Base-by-base conservation (phyloP, 2,888 invertebrate genomes). In the Myathropa florea region DNA sequence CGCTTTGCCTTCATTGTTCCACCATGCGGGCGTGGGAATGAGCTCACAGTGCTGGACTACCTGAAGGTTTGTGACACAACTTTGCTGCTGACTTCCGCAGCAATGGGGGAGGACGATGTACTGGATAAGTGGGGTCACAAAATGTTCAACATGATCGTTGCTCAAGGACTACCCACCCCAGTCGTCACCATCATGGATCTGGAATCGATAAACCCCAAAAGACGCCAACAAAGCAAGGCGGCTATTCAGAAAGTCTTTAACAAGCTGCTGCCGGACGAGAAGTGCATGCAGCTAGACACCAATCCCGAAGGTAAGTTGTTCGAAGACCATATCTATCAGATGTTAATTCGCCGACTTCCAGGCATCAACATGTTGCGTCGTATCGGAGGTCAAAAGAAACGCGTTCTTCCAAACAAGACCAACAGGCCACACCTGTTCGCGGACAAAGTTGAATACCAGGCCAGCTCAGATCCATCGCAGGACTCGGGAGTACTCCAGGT, bases 21-120 rank as follows among this genome's bases (percentile, higher is more conserved):
- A 14, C 95, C 95, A 84, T 92, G 94, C 21, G 95, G 96, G 21
- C 95, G 97, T 92, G 94, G 97, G 6, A 91, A 91, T 84, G 93
- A 93, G 76, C 55, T 92, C 0, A 72, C 90, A 9, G 90, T 91
- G 0, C 92, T 98, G 75, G 98, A 98, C 93, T 94, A 96, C n/a
- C 93, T 96, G 0, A 98, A 98, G 94, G 95, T 98, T 6, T 96
- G 97, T 26, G 98, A 98, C 91, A 96, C 97, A 1, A 94, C 97
- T 1, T 90, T 99, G 3, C 95, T 97, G 91, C 92, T 98, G 9
- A 94, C 97, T 59, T 96, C 97, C 0, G 95, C 96, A 0, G 91
- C 92, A 81, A 91, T 92, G 88, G 94, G 94, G 10, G 93, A 95
- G 72, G 94, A 95, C 88, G 95, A 96, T 88, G 94, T 96, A 1